Evolutionary conservation across 2,113 vertebrate genomes (phyloP), one percentile per base, ranked within the genome.

Genomic region (Mormyrus lacerda): DNA sequence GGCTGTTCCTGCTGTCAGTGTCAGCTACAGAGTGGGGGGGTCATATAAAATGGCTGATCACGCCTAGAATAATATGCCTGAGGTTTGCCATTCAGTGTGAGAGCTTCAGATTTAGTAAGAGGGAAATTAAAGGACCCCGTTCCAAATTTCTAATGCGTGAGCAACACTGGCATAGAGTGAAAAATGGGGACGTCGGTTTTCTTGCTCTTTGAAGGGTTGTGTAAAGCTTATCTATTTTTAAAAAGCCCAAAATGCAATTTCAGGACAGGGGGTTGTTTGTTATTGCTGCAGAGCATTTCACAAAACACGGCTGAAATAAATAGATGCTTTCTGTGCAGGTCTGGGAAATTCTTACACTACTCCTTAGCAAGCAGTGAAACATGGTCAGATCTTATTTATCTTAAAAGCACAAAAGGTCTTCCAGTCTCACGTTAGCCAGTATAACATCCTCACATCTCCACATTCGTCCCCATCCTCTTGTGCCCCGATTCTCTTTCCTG

Each of bases 241-340:
- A 79, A 79, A 79, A 79, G 73, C 35, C 73, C 73, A 35, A 79
- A 79, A 79, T 31, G 73, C 73, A 42, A 79, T 79, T 79, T 79
- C 73, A 42, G 35, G 17, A 79, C 35, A 42, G 73, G 73, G 35
- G 35, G 35, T 42, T 79, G 73, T 79, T 42, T 79, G 31, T 79
- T 79, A 15, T 21, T 19, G 4, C 73, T 42, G 35, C 35, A 8
- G 73, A 42, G 73, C 73, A 79, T 42, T 42, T 42, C 31, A 42
- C 15, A 79, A 79, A 79, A 79, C 73, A 79, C 17, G 73, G 15
- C 73, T 19, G 73, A 42, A 79, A 39, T 79, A 79, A 79, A 79
- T 19, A 79, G 35, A 79, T 42, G 73, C 35, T 79, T 15, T 79
- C 73, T 42, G 5, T 42, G 35, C 42, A 79, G 73, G 39, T 19